Conservation (phyloP, 2,113 vertebrate genomes). For the Sterrhoptilus dennistouni region DNA sequence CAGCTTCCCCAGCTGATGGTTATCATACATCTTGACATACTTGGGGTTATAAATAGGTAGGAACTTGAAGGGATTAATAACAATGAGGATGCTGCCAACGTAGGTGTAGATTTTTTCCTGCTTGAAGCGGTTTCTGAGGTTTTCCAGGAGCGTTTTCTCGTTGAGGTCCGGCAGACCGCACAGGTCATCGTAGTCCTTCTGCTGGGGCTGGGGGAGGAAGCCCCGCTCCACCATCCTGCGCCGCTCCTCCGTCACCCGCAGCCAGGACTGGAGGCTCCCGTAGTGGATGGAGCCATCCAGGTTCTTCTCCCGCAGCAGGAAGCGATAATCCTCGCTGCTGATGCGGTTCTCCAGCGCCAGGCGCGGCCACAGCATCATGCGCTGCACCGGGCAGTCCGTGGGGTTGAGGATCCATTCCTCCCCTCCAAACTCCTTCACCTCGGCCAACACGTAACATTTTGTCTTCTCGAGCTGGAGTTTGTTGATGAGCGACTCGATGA, state of each 20-base stretch:
- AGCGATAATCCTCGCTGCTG: slow-evolving; percentile 94
- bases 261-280: slow-evolving; percentile 95
- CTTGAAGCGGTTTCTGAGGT: slow-evolving; percentile 91
- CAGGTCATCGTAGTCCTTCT: slow-evolving; percentile 91
- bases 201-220: slow-evolving; percentile 89
- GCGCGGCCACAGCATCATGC: slow-evolving; percentile 99
- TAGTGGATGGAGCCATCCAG: slow-evolving; percentile 97
- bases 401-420: slow-evolving; percentile 99
- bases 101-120: slow-evolving; percentile 99
- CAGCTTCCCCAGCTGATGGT: slow-evolving; percentile 92
- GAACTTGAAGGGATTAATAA: slow-evolving; percentile 98
- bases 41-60: slow-evolving; percentile 99
- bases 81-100: slow-evolving; percentile 95
- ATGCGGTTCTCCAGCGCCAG: slow-evolving; percentile 91
- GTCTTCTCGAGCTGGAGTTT: slow-evolving; percentile 90
- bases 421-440: slow-evolving; percentile 97
- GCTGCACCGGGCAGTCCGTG: slow-evolving; percentile 92
- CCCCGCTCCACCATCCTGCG: slow-evolving; percentile 92
- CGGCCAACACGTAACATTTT: slow-evolving; percentile 93
- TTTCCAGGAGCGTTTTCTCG: slow-evolving; percentile 95
- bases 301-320: slow-evolving; percentile 94
- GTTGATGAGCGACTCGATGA: slow-evolving; percentile 89
- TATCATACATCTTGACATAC: slow-evolving; percentile 99
- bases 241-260: slow-evolving; percentile 91
- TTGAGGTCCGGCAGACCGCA: slow-evolving; percentile 91